phyloP scores from a whole-genome alignment of 2,797 vertebrate species.

The Esox masquinongy region DNA sequence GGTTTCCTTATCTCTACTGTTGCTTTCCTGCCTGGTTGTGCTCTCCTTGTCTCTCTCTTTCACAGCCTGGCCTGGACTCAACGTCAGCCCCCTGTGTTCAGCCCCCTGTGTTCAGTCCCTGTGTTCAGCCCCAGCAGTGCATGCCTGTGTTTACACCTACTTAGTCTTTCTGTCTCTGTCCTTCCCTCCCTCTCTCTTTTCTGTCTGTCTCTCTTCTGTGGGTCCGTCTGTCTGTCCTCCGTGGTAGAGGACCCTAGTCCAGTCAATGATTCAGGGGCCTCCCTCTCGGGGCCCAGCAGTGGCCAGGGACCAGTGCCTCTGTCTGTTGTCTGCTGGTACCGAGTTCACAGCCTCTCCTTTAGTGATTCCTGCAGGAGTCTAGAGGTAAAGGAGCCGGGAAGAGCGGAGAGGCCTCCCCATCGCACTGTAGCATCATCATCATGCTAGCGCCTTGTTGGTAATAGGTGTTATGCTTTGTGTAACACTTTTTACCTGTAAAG shows the following conservation, averaged over 20 bases:
- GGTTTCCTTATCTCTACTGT: constrained; percentile 42
- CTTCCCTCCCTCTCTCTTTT: constrained; percentile 56
- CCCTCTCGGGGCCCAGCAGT: constrained; percentile 76
- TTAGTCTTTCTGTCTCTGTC: constrained; percentile 76
- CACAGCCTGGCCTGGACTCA: constrained; percentile 69
- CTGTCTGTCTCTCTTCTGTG: constrained; percentile 28
- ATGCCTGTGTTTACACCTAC: constrained; percentile 72
- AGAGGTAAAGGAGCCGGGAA: constrained; percentile 81
- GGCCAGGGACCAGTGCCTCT: constrained; percentile 79
- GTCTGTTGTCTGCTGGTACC: constrained; percentile 86
- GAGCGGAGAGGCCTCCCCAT: constrained; percentile 50
- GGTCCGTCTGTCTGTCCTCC: constrained; percentile 65
- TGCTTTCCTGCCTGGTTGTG: constrained; percentile 56
- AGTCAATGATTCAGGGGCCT: constrained; percentile 81
- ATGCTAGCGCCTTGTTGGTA: neutral
- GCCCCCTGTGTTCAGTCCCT: constrained; percentile 22
- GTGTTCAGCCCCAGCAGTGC: constrained; percentile 64
- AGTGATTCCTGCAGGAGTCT: constrained; percentile 84
- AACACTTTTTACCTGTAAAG: neutral
- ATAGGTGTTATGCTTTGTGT: neutral
- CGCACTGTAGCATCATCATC: neutral
- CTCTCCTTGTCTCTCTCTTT: constrained; percentile 62
- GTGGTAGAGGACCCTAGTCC: constrained; percentile 83
- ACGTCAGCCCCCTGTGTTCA: constrained; percentile 28
- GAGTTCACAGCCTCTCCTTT: constrained; percentile 86